A percentile compares a stretch with the other conserved stretches of the same genome.
Conservation (phyloP, 2,888 invertebrate genomes). For the Eupithecia vulgata region DNA sequence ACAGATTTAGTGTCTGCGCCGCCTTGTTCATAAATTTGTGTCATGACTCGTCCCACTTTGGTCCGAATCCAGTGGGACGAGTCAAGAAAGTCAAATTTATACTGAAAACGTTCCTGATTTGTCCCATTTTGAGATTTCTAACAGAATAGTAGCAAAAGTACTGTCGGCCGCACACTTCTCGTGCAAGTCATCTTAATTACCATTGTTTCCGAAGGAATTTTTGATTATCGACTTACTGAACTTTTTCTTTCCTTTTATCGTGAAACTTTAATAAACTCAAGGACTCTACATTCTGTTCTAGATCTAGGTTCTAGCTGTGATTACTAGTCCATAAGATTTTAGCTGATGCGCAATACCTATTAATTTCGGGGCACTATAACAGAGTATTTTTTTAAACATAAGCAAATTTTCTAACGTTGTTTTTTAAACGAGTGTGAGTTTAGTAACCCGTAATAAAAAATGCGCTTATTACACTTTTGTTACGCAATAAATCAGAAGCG, state of each 20-base stretch:
- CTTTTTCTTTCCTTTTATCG: neutral
- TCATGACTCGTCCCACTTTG: too few relatives aligned
- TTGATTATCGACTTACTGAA: too few relatives aligned
- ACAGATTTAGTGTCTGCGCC: neutral
- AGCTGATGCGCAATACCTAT: neutral
- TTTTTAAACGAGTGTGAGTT: slow-evolving; percentile 41
- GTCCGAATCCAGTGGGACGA: too few relatives aligned
- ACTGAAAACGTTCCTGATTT: too few relatives aligned
- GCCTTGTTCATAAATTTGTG: too few relatives aligned
- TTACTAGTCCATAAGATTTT: neutral
- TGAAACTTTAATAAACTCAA: neutral
- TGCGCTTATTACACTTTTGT: slow-evolving; percentile 22
- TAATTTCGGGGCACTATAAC: neutral
- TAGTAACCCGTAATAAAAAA: slow-evolving; percentile 38
- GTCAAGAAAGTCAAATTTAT: too few relatives aligned
- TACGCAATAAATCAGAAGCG: slow-evolving; percentile 29
- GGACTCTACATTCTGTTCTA: neutral
- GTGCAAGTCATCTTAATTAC: too few relatives aligned
- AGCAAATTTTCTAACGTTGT: slow-evolving; percentile 34
- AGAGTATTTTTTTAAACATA: neutral
- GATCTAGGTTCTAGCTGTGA: neutral
- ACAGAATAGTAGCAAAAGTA: too few relatives aligned
- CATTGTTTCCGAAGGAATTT: too few relatives aligned
- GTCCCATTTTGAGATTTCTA: too few relatives aligned
- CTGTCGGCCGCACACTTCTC: too few relatives aligned